Evolutionary conservation across 2,113 vertebrate genomes (phyloP).

Genomic region (Gymnorhina tibicen): DNA sequence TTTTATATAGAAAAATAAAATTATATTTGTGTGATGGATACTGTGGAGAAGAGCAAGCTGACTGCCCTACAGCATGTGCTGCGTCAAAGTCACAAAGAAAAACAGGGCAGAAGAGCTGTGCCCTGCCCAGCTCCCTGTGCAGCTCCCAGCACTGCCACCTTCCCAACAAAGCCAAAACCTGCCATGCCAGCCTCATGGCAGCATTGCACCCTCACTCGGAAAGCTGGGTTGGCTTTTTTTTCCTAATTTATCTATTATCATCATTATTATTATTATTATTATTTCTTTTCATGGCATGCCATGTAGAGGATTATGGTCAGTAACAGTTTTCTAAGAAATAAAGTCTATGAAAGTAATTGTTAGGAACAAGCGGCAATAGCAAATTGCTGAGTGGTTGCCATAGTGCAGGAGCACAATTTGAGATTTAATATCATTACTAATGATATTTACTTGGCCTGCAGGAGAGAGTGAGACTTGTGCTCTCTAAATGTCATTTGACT

Average conservation of each 20-base stretch:
- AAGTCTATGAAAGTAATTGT: conserved; percentile 14
- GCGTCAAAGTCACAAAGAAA: not conserved
- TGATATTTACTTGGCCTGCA: conserved; percentile 43
- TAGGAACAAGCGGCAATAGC: not conserved
- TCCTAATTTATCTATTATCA: not conserved
- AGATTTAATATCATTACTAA: conserved; percentile 24
- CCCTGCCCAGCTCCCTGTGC: not conserved
- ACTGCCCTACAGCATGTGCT: not conserved
- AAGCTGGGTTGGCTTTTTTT: not conserved
- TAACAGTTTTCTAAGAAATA: conserved; percentile 21
- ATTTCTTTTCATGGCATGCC: not conserved
- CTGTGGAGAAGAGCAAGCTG: not conserved
- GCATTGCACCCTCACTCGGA: not conserved
- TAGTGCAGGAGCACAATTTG: not conserved
- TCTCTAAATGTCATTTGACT: conserved; percentile 21
- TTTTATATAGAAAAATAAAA: not conserved
- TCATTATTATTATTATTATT: not conserved
- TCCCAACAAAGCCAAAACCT: not conserved
- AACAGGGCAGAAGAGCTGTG: not conserved
- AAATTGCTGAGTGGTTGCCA: conserved; percentile 11
- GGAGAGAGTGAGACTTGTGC: not conserved
- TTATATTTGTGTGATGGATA: not conserved
- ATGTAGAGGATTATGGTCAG: not conserved
- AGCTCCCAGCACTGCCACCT: not conserved
- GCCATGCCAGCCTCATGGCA: not conserved